These are phyloP conservation scores for Aphidius ervi DNA, from an alignment of 1,140 invertebrate genomes.

Conservation along the genomic window DNA sequence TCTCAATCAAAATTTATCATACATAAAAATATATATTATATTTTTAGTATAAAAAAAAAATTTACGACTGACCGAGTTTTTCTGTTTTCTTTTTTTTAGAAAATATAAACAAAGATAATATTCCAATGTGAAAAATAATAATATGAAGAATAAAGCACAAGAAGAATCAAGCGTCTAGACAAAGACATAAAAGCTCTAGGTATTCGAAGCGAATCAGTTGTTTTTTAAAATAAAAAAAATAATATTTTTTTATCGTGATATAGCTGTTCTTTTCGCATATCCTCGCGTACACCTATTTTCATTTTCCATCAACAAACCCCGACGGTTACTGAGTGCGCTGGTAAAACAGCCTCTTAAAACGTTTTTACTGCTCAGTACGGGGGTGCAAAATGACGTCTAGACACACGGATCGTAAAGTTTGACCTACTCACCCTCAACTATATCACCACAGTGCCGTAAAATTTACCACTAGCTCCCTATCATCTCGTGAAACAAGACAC, in stretches of 20 bases:
- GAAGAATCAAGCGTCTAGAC: slow-evolving; percentile 3
- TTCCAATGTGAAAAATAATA: not conserved
- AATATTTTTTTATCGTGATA: not conserved
- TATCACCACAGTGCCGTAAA: too few species aligned
- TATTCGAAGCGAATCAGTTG: slow-evolving; percentile 10
- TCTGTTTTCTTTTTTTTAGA: too few species aligned
- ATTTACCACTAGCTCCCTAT: slow-evolving; percentile 6
- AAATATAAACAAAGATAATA: too few species aligned
- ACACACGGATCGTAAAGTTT: slow-evolving; percentile 52
- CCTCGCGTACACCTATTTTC: slow-evolving; percentile 1
- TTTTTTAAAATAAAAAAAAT: not conserved
- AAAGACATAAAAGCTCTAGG: slow-evolving; percentile 1
- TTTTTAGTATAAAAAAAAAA: too few species aligned
- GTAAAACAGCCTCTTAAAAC: slow-evolving; percentile 54
- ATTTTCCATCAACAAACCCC: slow-evolving; percentile 8
- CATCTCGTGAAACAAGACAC: slow-evolving; percentile 8
- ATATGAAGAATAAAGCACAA: not conserved
- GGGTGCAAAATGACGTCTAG: slow-evolving; percentile 51
- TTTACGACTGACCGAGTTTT: too few species aligned
- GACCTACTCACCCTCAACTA: slow-evolving; percentile 50
- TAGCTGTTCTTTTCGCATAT: slow-evolving; percentile 12
- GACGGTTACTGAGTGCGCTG: slow-evolving; percentile 41
- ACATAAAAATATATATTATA: too few species aligned
- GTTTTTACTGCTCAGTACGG: slow-evolving; percentile 50
- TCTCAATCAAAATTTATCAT: too few species aligned